Conservation (phyloP, 2,888 invertebrate genomes). For the Atrina japonica region DNA sequence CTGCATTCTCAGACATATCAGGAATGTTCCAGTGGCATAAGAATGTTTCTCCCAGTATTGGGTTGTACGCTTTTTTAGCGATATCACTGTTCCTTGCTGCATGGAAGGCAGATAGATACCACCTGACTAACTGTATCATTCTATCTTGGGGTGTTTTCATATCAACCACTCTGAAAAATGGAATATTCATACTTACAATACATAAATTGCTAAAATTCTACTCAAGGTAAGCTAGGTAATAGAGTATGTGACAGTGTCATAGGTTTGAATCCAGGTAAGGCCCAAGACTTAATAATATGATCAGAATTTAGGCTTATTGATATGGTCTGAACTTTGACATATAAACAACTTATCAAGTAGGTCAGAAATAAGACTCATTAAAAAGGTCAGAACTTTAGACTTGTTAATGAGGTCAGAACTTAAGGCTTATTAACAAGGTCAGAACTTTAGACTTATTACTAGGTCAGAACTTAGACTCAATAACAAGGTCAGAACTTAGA, state of each 20-base stretch:
- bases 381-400: not conserved
- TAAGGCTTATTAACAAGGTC: not conserved
- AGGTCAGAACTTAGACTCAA: no score
- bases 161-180: slow-evolving; percentile 90
- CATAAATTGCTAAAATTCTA: not conserved
- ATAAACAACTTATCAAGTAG: no score
- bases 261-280: no score
- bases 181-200: no score
- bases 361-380: no score
- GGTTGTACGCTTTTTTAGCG: slow-evolving; percentile 99
- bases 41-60: slow-evolving; percentile 98
- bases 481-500: no score
- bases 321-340: no score
- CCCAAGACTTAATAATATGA: not conserved
- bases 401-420: no score
- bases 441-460: not conserved
- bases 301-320: no score
- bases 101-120: slow-evolving; percentile 99
- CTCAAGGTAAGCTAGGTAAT: not conserved
- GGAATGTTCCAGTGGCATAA: slow-evolving; percentile 82
- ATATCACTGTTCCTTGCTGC: slow-evolving; percentile 98
- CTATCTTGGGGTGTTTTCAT: slow-evolving; percentile 91
- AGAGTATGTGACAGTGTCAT: not conserved
- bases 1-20: slow-evolving; percentile 56
- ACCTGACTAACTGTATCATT: slow-evolving; percentile 95